phyloP scores from a whole-genome alignment of 2,113 vertebrate species.

The Phaethornis superciliosus region DNA sequence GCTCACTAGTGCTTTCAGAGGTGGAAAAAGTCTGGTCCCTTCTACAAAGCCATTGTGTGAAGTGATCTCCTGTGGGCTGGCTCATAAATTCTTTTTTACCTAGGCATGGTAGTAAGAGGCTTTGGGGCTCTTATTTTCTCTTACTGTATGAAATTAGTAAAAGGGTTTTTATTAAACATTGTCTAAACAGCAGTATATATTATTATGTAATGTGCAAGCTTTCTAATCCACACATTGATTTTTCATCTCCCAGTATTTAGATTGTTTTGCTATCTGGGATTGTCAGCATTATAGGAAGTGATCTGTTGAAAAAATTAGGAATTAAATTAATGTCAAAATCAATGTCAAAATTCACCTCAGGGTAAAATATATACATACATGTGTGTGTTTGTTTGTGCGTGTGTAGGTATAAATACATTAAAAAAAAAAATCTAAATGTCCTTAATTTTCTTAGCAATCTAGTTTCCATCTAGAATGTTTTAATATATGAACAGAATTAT shows the following conservation, averaged over 20 bases:
- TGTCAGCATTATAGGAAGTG: not conserved
- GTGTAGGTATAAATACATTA: rapidly evolving
- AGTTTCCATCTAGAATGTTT: not conserved
- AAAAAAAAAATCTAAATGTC: not conserved
- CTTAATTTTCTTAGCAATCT: not conserved
- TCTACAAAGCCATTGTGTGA: not conserved
- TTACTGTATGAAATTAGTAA: not conserved
- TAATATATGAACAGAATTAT: not conserved
- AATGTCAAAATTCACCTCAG: not conserved
- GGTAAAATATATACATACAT: not conserved
- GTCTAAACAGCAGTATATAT: not conserved
- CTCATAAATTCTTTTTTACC: not conserved
- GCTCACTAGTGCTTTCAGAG: not conserved
- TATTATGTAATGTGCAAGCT: not conserved
- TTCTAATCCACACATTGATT: not conserved
- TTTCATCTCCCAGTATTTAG: not conserved
- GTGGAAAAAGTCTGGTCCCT: not conserved
- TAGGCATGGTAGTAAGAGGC: not conserved
- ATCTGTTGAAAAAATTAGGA: not conserved
- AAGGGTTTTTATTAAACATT: not conserved
- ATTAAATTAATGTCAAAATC: not conserved
- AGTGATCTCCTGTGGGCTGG: not conserved
- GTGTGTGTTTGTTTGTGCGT: not conserved
- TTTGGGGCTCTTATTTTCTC: not conserved
- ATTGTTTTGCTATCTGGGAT: not conserved